Conservation (phyloP, 92 coral and sea anemone genomes). For the Porites evermanni region DNA sequence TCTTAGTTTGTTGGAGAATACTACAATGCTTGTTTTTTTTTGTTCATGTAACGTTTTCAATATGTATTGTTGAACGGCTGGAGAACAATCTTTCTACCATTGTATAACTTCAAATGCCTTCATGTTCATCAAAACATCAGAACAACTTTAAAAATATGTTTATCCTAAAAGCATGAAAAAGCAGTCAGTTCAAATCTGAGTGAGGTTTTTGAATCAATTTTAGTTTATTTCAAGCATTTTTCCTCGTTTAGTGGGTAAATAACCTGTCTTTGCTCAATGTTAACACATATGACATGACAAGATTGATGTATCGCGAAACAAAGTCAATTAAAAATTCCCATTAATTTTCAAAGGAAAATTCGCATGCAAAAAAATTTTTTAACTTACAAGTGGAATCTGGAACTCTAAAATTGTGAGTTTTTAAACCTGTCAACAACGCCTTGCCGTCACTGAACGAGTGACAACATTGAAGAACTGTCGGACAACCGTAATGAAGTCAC, state of each 20-base stretch:
- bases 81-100: background rate
- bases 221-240: background rate
- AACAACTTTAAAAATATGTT: background rate
- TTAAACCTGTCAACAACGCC: background rate
- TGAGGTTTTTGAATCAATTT: background rate
- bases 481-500: conserved; percentile 45
- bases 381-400: background rate
- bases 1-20: too few species aligned
- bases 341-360: background rate
- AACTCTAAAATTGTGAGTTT: background rate
- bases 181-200: background rate
- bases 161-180: background rate
- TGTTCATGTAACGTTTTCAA: too few species aligned
- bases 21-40: too few species aligned
- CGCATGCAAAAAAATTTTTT: background rate
- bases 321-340: background rate
- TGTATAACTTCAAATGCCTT: background rate
- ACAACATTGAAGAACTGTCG: conserved; percentile 3
- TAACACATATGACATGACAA: background rate
- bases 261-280: conserved; percentile 1
- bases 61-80: background rate
- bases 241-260: background rate
- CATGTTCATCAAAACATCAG: background rate
- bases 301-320: background rate
- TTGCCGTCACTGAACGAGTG: background rate